Percentiles rank a stretch among this genome's conserved stretches.
Evolutionary conservation across 2,797 vertebrate genomes (phyloP).

Genomic region (Intellagama lesueurii): DNA sequence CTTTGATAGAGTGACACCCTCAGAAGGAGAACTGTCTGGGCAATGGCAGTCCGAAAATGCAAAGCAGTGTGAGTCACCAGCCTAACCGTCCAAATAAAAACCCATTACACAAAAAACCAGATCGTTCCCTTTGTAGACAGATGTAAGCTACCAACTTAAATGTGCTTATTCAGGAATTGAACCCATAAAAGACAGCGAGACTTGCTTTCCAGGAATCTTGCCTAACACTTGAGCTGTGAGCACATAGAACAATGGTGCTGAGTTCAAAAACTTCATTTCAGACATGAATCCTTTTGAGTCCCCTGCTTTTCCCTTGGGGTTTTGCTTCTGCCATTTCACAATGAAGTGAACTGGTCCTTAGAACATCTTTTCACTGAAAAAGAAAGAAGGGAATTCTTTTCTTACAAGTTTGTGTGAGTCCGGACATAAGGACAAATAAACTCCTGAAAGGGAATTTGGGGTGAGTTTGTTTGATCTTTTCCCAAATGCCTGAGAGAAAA

Average conservation of each 20-base stretch:
- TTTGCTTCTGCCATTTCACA: conserved; percentile 46
- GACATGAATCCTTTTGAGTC: conserved; percentile 23
- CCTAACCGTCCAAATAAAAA: conserved; percentile 38
- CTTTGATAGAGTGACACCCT: neutral
- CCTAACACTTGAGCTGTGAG: neutral
- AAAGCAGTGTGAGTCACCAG: conserved; percentile 50
- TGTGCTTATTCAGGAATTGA: too few species aligned
- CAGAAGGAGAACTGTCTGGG: conserved; percentile 22
- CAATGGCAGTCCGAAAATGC: conserved; percentile 62
- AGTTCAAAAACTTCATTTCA: neutral
- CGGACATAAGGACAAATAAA: conserved; percentile 32
- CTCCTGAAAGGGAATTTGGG: neutral
- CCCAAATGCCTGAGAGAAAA: conserved; percentile 25
- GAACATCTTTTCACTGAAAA: conserved; percentile 63
- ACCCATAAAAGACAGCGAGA: neutral
- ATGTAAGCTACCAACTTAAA: neutral
- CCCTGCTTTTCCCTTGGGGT: conserved; percentile 31
- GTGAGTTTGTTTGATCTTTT: conserved; percentile 39
- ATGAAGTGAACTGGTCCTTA: conserved; percentile 43
- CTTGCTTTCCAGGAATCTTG: neutral
- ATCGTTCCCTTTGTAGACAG: neutral
- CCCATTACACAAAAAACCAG: neutral
- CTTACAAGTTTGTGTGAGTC: neutral
- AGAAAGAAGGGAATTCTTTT: conserved; percentile 47
- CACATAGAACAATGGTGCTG: too few species aligned